Percentiles rank a stretch among this genome's conserved stretches.
Conservation (phyloP, 2,888 invertebrate species). For the Cetonia aurata region DNA sequence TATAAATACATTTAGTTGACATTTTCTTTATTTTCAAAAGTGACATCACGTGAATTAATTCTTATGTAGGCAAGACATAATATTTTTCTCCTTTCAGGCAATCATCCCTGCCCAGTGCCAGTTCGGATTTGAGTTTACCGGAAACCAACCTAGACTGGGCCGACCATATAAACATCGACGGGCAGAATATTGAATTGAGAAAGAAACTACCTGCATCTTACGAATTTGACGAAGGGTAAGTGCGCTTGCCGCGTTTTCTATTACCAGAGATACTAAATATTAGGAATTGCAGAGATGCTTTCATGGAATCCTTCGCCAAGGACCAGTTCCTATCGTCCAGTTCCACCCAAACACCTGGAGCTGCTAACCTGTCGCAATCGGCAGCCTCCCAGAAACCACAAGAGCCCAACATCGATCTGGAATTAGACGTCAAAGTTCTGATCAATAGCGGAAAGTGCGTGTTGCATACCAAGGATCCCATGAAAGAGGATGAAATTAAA, state of each 20-base stretch:
- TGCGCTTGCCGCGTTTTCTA: constrained; percentile 6
- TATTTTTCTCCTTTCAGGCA: constrained; percentile 68
- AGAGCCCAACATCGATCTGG: constrained; percentile 95
- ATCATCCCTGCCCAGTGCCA: constrained; percentile 83
- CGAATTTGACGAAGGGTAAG: constrained; percentile 59
- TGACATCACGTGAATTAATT: too few relatives aligned
- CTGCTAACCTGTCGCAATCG: constrained; percentile 50
- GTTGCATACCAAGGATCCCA: constrained; percentile 89
- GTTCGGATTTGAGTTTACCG: constrained; percentile 75
- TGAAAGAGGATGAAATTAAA: constrained; percentile 77
- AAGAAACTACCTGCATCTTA: constrained; percentile 67
- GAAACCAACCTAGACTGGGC: constrained; percentile 73
- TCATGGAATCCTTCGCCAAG: constrained; percentile 50
- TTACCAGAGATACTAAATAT: background rate
- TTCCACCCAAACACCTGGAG: constrained; percentile 47
- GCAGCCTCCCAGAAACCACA: constrained; percentile 72
- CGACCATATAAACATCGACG: constrained; percentile 74
- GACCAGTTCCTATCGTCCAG: constrained; percentile 57
- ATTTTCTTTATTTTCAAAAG: too few relatives aligned
- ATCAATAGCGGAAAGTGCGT: constrained; percentile 98
- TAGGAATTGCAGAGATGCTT: constrained; percentile 3
- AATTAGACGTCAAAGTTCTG: constrained; percentile 94
- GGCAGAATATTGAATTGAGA: constrained; percentile 74
- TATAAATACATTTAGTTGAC: too few relatives aligned
- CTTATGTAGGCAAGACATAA: too few relatives aligned